Evolutionary conservation across 2,888 invertebrate genomes (phyloP).

Genomic region (Pimpla rufipes): DNA sequence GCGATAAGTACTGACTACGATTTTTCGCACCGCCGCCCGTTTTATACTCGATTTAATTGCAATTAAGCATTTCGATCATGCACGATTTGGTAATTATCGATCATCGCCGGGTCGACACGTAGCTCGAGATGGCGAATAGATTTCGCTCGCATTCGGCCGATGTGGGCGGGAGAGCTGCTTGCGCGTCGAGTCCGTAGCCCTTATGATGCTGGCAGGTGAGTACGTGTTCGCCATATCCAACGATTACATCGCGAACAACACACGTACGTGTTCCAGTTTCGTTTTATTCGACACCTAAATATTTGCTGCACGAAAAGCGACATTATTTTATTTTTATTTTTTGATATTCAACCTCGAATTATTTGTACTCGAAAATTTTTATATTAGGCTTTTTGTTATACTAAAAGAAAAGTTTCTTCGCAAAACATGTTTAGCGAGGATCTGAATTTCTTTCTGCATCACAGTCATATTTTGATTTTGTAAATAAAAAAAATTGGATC

Average conservation of each 20-base stretch:
- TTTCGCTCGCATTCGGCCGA: constrained; percentile 36
- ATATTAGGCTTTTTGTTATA: too few species aligned
- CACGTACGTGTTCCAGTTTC: constrained; percentile 45
- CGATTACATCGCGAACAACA: constrained; percentile 67
- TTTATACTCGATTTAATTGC: constrained; percentile 75
- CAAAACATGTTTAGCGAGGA: too few species aligned
- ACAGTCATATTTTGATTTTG: too few species aligned
- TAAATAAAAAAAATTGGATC: too few species aligned
- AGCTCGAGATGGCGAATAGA: constrained; percentile 50
- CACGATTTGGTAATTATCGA: constrained; percentile 53
- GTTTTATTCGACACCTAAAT: constrained; percentile 12
- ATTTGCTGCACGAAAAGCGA: background rate
- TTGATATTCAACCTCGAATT: background rate
- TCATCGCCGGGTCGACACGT: constrained; percentile 37
- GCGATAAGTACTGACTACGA: constrained; percentile 46
- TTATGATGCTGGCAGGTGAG: constrained; percentile 78
- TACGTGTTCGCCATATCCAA: constrained; percentile 78
- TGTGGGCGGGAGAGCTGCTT: constrained; percentile 50
- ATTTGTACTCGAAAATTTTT: too few species aligned
- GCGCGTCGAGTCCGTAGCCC: constrained; percentile 69
- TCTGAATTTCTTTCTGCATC: too few species aligned
- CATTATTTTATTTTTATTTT: background rate
- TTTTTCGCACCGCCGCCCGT: constrained; percentile 39
- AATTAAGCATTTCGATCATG: constrained; percentile 79
- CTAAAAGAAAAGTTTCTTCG: too few species aligned